Base-by-base conservation (phyloP, 2,113 vertebrate species). In the Sorex fumeus region DNA sequence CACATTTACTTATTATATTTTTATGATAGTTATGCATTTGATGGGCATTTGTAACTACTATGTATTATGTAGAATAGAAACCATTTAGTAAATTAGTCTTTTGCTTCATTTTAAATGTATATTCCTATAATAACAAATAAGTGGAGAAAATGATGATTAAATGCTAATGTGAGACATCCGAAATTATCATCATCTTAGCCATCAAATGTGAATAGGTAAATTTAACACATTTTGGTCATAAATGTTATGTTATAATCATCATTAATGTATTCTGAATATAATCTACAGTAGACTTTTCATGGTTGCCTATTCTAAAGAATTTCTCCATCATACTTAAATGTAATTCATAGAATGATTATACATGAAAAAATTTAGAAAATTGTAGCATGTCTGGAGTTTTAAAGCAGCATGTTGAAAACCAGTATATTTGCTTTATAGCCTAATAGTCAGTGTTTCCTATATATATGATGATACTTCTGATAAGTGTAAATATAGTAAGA, bases 301-400 rank as follows among this genome's bases (percentile, higher is more conserved):
- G 91, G 86, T 77, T 97, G 91, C 84, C 94, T 97, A 95, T 87
- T 97, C 96, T 97, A 96, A 97, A 95, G 93, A 77, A 93, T 86
- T 96, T 94, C 96, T 88, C 88, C 83, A 74, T 96, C 93, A 96
- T 92, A 75, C 92, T 96, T 84, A 97, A 96, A 93, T 90, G 60
- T 50, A 97, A 97, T 96, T 86, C 95, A 81, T 93, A 93, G 87
- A 96, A 97, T 96, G 93, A 96, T 97, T 97, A 95, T 87, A 45
- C 87, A 93, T 67, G 95, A 96, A 97, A 98, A 50, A 97, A 98
- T 97, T 98, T 96, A 98, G 96, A 97, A 96, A 97, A 98, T 95
- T 95, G 91, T 57, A 95, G 83, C 71, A 81, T 93, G 89, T 93
- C 91, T 96, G 83, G 80, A 69, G 92, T 97, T 97, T 97, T 97